Evolutionary conservation across 2,797 vertebrate species (phyloP).

Genomic region (Myotis daubentonii): DNA sequence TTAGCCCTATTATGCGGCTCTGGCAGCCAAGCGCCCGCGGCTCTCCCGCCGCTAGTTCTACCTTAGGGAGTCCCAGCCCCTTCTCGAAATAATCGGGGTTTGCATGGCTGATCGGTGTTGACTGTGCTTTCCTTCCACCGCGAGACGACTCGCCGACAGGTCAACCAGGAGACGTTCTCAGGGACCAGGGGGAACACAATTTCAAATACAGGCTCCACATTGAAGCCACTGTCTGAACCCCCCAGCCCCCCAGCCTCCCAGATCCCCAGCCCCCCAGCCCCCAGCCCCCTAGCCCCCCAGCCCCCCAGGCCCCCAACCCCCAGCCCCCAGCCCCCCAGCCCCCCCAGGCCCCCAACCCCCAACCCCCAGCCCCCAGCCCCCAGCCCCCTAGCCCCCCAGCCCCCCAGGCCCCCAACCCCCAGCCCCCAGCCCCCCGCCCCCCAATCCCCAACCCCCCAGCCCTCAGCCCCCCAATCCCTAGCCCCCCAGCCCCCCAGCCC

Average conservation of each 20-base stretch:
- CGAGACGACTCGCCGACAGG: not conserved
- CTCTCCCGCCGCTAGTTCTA: not conserved
- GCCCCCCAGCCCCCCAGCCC: too few species aligned
- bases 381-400: accelerated
- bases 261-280: accelerated
- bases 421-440: not conserved
- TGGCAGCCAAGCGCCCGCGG: accelerated
- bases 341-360: too few species aligned
- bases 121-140: not conserved
- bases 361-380: too few species aligned
- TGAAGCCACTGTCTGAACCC: accelerated
- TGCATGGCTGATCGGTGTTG: not conserved
- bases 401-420: not conserved
- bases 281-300: not conserved
- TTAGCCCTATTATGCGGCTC: not conserved
- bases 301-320: too few species aligned
- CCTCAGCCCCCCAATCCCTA: too few species aligned
- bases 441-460: too few species aligned
- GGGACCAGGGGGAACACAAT: not conserved
- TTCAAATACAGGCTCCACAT: not conserved
- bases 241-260: too few species aligned
- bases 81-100: not conserved
- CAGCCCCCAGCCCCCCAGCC: too few species aligned
- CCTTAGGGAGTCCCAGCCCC: not conserved
- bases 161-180: not conserved